Percentiles rank a stretch among this genome's conserved stretches.
phyloP scores from a whole-genome alignment of 2,797 vertebrate genomes.

The Nasua narica region DNA sequence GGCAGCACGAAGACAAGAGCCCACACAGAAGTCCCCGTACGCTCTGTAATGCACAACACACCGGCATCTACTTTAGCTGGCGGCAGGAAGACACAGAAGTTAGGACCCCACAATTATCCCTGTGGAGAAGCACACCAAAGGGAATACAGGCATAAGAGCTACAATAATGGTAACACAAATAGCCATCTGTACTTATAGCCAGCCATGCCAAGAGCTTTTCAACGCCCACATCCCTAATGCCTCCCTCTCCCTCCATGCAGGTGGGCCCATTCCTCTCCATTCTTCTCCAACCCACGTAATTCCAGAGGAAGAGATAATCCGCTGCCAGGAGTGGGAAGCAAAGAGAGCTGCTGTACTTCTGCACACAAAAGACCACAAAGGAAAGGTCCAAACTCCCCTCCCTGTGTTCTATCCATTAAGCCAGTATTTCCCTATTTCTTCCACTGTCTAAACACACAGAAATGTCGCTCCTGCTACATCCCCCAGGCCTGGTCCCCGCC shows the following conservation, averaged over 20 bases:
- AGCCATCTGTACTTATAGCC: conserved; percentile 45
- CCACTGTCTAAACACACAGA: not conserved
- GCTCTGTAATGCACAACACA: conserved; percentile 17
- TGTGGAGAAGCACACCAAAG: conserved; percentile 47
- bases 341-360: conserved; percentile 31
- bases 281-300: conserved; percentile 60
- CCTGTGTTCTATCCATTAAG: not conserved
- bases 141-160: conserved; percentile 43
- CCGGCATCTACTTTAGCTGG: conserved; percentile 58
- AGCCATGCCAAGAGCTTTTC: conserved; percentile 56
- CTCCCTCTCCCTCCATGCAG: conserved; percentile 43
- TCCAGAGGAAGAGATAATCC: conserved; percentile 53
- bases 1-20: not conserved
- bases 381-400: not conserved
- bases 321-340: conserved; percentile 43
- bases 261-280: conserved; percentile 64
- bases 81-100: conserved; percentile 57
- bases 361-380: conserved; percentile 34
- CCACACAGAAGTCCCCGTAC: conserved; percentile 40
- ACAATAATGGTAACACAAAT: conserved; percentile 63
- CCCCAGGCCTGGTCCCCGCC: not conserved
- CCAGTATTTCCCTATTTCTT: not conserved
- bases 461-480: not conserved
- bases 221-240: conserved; percentile 63
- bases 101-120: conserved; percentile 70